Conservation (phyloP, 2,797 vertebrate species). For the Xenentodon cancila region DNA sequence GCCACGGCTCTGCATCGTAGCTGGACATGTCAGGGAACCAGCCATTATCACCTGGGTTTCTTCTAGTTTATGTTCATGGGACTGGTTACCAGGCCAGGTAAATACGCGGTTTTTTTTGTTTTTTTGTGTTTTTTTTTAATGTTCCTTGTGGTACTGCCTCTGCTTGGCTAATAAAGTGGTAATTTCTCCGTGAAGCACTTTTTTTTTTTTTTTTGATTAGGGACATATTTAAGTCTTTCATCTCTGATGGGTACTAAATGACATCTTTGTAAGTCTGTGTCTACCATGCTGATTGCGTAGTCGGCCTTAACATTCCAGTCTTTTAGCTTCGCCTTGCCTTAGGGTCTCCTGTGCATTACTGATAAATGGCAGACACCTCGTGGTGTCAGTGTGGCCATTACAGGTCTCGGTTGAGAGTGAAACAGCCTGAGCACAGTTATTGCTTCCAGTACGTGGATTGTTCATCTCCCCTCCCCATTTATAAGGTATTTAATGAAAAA, state of each 20-base stretch:
- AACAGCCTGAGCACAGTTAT: conserved; percentile 42
- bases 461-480: conserved; percentile 25
- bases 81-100: conserved; percentile 13
- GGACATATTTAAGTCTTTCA: conserved; percentile 20
- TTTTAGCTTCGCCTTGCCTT: conserved; percentile 27
- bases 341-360: conserved; percentile 33
- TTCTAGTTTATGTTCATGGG: conserved; percentile 15
- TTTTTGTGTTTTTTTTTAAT: conserved; percentile 1
- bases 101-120: conserved; percentile 10
- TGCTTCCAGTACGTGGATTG: conserved; percentile 30
- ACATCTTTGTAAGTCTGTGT: conserved; percentile 32
- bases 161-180: conserved; percentile 31
- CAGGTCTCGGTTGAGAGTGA: conserved; percentile 53
- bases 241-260: conserved; percentile 19
- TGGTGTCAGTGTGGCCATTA: conserved; percentile 34
- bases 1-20: conserved; percentile 26
- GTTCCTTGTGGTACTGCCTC: conserved; percentile 33
- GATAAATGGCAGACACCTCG: conserved; percentile 15
- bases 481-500: conserved; percentile 34
- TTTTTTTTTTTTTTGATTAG: conserved; percentile 29
- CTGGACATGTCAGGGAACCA: conserved; percentile 22
- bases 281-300: conserved; percentile 38
- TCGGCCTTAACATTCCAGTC: conserved; percentile 58
- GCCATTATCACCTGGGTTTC: conserved; percentile 27
- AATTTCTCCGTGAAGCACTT: conserved; percentile 31